These are phyloP conservation scores for Buceros bicornis DNA, from an alignment of 2,797 vertebrate genomes.

Conservation along the genomic window DNA sequence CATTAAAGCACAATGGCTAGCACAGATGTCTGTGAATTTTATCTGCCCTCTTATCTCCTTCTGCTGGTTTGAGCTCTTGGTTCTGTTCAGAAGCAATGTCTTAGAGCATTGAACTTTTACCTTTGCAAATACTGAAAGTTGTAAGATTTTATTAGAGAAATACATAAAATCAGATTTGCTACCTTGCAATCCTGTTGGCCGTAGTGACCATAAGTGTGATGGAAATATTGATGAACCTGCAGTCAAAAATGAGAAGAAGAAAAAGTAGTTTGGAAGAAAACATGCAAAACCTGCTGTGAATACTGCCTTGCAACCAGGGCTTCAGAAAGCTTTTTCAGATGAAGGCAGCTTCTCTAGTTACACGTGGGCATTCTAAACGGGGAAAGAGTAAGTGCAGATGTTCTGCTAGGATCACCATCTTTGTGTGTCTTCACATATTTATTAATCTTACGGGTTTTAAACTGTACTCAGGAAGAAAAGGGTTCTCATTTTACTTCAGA, in stretches of 20 bases:
- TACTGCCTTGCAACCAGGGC: not conserved
- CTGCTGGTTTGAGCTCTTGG: not conserved
- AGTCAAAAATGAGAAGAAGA: not conserved
- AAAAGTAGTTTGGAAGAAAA: not conserved
- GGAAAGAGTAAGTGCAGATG: not conserved
- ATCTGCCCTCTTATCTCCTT: not conserved
- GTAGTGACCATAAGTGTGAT: not conserved
- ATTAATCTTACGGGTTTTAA: not conserved
- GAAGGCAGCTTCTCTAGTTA: not conserved
- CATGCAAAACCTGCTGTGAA: not conserved
- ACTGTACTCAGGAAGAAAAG: not conserved
- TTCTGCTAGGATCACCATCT: not conserved
- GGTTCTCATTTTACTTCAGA: conserved; percentile 20
- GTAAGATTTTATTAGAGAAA: not conserved
- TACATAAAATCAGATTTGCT: not conserved
- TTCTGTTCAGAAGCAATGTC: not conserved
- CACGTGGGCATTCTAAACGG: not conserved
- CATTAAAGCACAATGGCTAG: not conserved
- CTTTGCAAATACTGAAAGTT: not conserved
- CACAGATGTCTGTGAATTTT: not conserved
- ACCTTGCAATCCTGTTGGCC: not conserved
- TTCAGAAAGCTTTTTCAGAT: not conserved
- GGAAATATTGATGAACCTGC: not conserved
- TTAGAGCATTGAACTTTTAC: not conserved
- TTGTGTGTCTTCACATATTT: not conserved